phyloP scores from a whole-genome alignment of 2,797 vertebrate species.

The Eulemur albifrons region DNA sequence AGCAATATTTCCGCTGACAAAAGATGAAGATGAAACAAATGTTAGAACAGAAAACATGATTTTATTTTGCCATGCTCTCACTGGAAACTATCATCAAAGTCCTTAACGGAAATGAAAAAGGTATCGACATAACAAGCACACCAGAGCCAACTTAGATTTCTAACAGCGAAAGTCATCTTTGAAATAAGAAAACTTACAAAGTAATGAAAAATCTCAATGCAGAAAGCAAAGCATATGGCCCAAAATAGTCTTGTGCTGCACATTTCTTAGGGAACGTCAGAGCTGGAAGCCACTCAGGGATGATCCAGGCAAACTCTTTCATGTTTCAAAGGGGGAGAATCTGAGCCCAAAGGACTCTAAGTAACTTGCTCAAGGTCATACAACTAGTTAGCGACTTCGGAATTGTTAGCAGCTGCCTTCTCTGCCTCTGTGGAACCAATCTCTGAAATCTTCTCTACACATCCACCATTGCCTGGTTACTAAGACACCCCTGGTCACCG shows the following conservation, averaged over 20 bases:
- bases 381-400: neutral
- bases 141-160: conserved; percentile 33
- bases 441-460: neutral
- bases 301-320: neutral
- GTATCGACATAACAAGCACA: conserved; percentile 31
- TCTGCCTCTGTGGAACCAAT: neutral
- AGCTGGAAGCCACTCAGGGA: neutral
- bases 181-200: conserved; percentile 60
- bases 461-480: neutral
- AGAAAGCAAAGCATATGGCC: neutral
- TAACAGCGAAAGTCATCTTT: conserved; percentile 42
- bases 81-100: conserved; percentile 53
- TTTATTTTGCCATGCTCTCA: conserved; percentile 52
- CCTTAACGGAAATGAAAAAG: conserved; percentile 60
- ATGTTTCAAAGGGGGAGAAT: neutral
- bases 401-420: neutral
- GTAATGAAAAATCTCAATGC: conserved; percentile 28
- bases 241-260: neutral
- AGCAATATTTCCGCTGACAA: conserved; percentile 57
- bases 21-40: conserved; percentile 67
- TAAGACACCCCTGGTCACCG: neutral
- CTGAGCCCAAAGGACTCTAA: neutral
- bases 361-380: conserved; percentile 54
- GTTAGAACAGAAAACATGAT: conserved; percentile 51
- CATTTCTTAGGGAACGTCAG: neutral